Conservation (phyloP, 2,888 invertebrate species). For the Campopleginae sp. region DNA sequence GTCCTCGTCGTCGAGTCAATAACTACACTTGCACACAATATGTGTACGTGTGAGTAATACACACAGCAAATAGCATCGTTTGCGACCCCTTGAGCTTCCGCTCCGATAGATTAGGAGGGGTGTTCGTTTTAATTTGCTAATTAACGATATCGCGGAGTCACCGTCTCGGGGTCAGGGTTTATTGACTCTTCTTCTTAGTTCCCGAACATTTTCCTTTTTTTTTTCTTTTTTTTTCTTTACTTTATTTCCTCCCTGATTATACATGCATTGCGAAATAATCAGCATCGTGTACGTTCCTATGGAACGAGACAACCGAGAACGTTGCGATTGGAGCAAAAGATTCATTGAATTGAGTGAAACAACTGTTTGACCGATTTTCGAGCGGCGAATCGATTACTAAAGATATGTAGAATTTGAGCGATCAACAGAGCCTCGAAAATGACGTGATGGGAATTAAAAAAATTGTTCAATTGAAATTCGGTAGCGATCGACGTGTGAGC, state of each 20-base stretch:
- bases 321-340: background rate
- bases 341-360: background rate
- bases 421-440: background rate
- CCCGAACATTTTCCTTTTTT: slow-evolving; percentile 16
- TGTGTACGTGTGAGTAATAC: background rate
- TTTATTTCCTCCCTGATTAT: background rate
- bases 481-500: background rate
- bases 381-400: background rate
- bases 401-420: background rate
- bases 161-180: slow-evolving; percentile 65
- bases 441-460: background rate
- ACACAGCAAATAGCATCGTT: slow-evolving; percentile 22
- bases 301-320: background rate
- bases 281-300: background rate
- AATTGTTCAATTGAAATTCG: background rate
- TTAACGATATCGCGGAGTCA: slow-evolving; percentile 68
- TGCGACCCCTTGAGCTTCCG: slow-evolving; percentile 53
- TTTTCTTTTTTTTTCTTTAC: background rate
- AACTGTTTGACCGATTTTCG: background rate
- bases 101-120: slow-evolving; percentile 65
- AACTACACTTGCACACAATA: slow-evolving; percentile 15
- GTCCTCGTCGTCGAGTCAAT: slow-evolving; percentile 46
- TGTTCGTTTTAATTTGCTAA: slow-evolving; percentile 68
- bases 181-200: slow-evolving; percentile 51
- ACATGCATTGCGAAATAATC: slow-evolving; percentile 24